These are phyloP conservation scores for Caenorhabditis brenneri DNA, from an alignment of 1,140 invertebrate genomes.

Conservation along the genomic window DNA sequence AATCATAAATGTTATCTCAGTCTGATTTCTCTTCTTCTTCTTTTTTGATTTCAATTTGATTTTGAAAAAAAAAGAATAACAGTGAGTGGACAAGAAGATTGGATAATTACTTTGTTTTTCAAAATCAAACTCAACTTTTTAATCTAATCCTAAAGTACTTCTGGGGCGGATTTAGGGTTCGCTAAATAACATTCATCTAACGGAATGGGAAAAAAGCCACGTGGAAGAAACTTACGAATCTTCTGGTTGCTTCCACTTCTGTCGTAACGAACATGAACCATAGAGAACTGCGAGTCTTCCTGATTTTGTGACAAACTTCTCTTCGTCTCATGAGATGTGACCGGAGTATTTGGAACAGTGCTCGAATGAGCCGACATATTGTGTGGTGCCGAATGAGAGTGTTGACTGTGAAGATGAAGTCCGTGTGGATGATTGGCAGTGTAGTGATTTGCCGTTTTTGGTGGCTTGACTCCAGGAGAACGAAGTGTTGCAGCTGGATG, in stretches of 20 bases:
- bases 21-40: not conserved
- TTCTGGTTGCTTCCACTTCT: not conserved
- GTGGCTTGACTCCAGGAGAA: constrained; percentile 57
- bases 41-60: no score
- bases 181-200: not conserved
- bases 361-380: constrained; percentile 12
- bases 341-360: constrained; percentile 19
- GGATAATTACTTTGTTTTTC: no score
- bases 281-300: not conserved
- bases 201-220: not conserved
- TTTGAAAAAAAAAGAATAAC: not conserved
- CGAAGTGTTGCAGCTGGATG: constrained; percentile 32
- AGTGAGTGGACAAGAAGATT: no score
- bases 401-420: constrained; percentile 29
- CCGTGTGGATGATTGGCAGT: not conserved
- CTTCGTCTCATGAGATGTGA: not conserved
- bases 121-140: no score
- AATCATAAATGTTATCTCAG: constrained; percentile 20
- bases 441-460: constrained; percentile 43
- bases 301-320: not conserved
- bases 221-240: constrained; percentile 12
- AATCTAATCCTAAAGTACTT: no score
- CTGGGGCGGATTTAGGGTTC: not conserved
- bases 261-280: constrained; percentile 5
- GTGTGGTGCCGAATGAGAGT: constrained; percentile 3